A percentile compares a stretch with the other conserved stretches of the same genome.
Conservation (phyloP, 2,797 vertebrate genomes). For the Intellagama lesueurii region DNA sequence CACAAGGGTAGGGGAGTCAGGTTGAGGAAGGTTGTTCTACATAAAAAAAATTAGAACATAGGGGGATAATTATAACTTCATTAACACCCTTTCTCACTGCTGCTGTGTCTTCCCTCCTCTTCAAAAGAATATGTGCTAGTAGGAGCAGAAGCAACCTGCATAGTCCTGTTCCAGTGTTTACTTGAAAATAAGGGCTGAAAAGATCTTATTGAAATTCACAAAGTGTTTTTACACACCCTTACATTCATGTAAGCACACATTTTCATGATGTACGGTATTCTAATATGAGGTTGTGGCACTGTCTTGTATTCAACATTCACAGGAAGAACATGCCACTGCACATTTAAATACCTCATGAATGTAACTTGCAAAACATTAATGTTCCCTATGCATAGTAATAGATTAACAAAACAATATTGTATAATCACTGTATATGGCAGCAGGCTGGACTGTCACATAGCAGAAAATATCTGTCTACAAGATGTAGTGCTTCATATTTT, state of each 20-base stretch:
- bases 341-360: background rate
- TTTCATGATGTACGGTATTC: background rate
- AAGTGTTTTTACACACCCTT: background rate
- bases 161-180: background rate
- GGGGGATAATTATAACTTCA: background rate
- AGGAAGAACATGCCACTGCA: background rate
- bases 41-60: background rate
- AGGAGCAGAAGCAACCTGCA: background rate
- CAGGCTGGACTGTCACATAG: background rate
- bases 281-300: background rate
- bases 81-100: no score
- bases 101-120: background rate
- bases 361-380: background rate
- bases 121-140: background rate
- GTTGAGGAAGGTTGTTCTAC: background rate
- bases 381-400: background rate
- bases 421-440: background rate
- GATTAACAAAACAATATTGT: background rate
- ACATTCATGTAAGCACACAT: background rate
- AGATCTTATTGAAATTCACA: background rate
- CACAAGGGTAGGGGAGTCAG: background rate
- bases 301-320: background rate
- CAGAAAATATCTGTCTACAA: background rate
- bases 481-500: background rate
- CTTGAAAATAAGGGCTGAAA: background rate